These are phyloP conservation scores for Chunga burmeisteri DNA, from an alignment of 2,113 vertebrate genomes.

Conservation along the genomic window DNA sequence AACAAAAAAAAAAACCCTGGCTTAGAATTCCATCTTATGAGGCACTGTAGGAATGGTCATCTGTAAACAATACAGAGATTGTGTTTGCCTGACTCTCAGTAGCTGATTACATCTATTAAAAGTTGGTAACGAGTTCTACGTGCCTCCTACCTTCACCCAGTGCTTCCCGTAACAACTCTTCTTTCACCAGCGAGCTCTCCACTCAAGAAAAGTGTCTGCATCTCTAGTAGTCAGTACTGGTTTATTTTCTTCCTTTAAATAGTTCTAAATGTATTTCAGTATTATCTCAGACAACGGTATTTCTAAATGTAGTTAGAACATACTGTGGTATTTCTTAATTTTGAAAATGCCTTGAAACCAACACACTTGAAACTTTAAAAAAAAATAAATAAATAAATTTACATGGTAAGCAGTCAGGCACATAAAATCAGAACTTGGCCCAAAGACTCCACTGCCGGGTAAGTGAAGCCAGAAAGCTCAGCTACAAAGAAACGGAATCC, in stretches of 20 bases:
- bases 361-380: neutral
- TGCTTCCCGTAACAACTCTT: neutral
- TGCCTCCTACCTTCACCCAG: neutral
- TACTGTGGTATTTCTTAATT: neutral
- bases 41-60: neutral
- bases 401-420: neutral
- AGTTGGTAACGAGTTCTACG: neutral
- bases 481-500: neutral
- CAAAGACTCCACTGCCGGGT: neutral
- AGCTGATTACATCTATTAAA: neutral
- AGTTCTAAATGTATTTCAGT: neutral
- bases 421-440: neutral
- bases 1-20: too few relatives aligned
- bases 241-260: neutral
- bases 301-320: neutral
- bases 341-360: neutral
- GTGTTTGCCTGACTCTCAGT: neutral
- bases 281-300: neutral
- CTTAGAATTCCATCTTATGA: neutral
- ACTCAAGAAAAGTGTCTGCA: neutral
- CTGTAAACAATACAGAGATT: neutral
- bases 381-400: neutral
- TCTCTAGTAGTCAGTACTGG: neutral
- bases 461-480: constrained; percentile 25
- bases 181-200: neutral